These are phyloP conservation scores for Anguilla obscura DNA, from an alignment of 2,797 vertebrate species.

Conservation along the genomic window DNA sequence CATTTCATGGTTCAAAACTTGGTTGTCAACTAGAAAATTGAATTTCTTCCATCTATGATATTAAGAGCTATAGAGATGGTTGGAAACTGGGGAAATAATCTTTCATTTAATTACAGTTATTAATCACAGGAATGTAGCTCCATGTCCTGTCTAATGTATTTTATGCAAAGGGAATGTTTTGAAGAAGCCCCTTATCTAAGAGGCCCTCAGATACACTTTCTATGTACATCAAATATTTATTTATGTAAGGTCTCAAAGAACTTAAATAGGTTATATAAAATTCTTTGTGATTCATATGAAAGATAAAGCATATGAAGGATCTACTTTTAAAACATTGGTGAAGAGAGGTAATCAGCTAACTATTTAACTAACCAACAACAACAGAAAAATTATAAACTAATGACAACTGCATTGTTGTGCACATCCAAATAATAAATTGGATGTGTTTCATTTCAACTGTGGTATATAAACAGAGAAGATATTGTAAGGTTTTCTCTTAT, in stretches of 20 bases:
- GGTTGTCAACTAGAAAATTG: conserved; percentile 35
- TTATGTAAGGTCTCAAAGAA: conserved; percentile 25
- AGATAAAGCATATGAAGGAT: neutral
- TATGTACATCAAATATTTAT: conserved; percentile 20
- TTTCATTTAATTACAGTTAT: conserved; percentile 13
- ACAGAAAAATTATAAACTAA: neutral
- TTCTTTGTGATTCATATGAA: neutral
- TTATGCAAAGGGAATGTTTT: conserved; percentile 30
- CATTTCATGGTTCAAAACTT: conserved; percentile 50
- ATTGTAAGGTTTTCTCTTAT: neutral
- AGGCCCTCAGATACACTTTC: neutral
- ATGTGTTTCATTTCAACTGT: neutral
- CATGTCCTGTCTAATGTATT: conserved; percentile 15
- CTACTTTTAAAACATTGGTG: neutral
- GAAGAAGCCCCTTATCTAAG: conserved; percentile 6
- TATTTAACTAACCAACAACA: conserved; percentile 9
- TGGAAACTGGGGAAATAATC: conserved; percentile 31
- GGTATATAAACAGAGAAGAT: neutral
- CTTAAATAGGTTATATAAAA: neutral
- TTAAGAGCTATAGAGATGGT: conserved; percentile 24
- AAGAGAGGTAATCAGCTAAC: neutral
- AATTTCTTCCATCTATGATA: conserved; percentile 16
- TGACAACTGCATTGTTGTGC: neutral
- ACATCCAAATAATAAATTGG: neutral
- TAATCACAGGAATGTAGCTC: conserved; percentile 22